Conservation (phyloP, 2,113 vertebrate species). For the Melanostigma gelatinosum region DNA sequence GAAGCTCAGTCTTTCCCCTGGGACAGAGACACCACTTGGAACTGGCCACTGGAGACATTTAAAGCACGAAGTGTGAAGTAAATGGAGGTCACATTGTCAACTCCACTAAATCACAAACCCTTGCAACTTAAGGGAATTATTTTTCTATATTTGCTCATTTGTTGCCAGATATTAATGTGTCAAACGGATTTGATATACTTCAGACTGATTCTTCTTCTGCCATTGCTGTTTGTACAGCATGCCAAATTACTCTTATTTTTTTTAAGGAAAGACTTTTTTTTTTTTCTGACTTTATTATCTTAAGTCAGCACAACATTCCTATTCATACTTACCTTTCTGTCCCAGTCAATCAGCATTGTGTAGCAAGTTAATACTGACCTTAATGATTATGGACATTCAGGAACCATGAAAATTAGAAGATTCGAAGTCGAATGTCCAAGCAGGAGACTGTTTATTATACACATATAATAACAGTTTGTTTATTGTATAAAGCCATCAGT, state of each 20-base stretch:
- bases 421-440: neutral
- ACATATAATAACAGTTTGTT: neutral
- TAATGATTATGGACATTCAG: neutral
- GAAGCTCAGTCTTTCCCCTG: conserved; percentile 24
- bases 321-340: neutral
- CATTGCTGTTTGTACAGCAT: neutral
- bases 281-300: neutral
- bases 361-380: neutral
- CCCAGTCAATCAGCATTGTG: neutral
- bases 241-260: neutral
- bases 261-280: neutral
- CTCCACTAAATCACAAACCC: conserved; percentile 18
- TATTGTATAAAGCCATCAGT: neutral
- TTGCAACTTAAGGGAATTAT: conserved; percentile 16
- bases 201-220: neutral
- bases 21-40: conserved; percentile 12
- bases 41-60: conserved; percentile 46
- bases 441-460: neutral
- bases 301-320: neutral
- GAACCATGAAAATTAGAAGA: neutral
- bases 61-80: conserved; percentile 36
- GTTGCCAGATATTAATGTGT: neutral
- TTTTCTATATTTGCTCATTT: conserved; percentile 1
- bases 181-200: conserved; percentile 8
- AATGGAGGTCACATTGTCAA: conserved; percentile 36